phyloP scores from a whole-genome alignment of 2,888 invertebrate species.

The Scaptomyza flava region DNA sequence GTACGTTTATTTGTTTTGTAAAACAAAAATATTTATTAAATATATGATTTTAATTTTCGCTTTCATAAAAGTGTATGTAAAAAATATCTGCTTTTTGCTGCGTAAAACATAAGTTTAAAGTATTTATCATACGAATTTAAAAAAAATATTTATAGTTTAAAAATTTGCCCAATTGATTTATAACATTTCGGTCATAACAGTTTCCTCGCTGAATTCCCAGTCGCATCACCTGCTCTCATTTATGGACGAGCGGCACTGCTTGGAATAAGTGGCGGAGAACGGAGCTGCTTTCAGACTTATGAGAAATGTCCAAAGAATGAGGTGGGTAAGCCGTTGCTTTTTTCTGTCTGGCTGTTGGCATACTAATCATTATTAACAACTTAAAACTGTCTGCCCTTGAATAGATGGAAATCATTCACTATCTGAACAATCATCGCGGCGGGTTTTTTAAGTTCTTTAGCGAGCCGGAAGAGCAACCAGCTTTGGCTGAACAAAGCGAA shows the following conservation, averaged over 20 bases:
- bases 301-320: slow-evolving; percentile 89
- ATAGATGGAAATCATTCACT: slow-evolving; percentile 89
- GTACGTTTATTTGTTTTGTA: no score
- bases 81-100: no score
- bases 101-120: no score
- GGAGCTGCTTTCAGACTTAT: slow-evolving; percentile 86
- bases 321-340: slow-evolving; percentile 55
- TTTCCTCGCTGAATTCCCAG: slow-evolving; percentile 82
- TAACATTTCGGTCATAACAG: slow-evolving; percentile 42
- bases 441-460: slow-evolving; percentile 93
- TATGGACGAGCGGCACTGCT: slow-evolving; percentile 91
- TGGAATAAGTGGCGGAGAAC: slow-evolving; percentile 87
- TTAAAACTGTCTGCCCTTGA: slow-evolving; percentile 12
- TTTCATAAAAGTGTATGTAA: no score
- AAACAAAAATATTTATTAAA: no score
- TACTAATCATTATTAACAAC: slow-evolving; percentile 35
- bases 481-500: slow-evolving; percentile 47
- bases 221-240: slow-evolving; percentile 87
- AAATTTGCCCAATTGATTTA: neutral
- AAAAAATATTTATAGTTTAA: neutral
- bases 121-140: no score
- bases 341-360: neutral
- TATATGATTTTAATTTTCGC: no score
- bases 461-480: slow-evolving; percentile 84
- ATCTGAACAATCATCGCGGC: slow-evolving; percentile 93